Evolutionary conservation across 2,113 vertebrate genomes (phyloP).

Genomic region (Macquaria australasica): DNA sequence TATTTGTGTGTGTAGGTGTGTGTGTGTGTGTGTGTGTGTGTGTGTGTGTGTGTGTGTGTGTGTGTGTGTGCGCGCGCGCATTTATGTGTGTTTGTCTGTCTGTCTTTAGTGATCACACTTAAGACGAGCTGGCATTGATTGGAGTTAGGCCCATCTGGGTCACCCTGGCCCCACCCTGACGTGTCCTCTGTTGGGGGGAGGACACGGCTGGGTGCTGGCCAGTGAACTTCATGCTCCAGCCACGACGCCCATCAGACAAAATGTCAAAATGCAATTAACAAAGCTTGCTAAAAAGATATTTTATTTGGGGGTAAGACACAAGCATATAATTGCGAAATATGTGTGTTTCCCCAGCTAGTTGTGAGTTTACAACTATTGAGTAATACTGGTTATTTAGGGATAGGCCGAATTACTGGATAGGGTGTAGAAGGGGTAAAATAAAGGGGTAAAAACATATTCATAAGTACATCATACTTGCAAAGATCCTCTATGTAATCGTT

Average conservation of each 20-base stretch:
- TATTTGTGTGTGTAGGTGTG: constrained; percentile 46
- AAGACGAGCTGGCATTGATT: constrained; percentile 76
- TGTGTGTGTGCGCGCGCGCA: not conserved
- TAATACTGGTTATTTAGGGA: not conserved
- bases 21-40: constrained; percentile 29
- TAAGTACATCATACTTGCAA: not conserved
- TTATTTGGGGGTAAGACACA: not conserved
- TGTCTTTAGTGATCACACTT: constrained; percentile 73
- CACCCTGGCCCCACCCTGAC: constrained; percentile 55
- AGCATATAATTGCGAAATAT: not conserved
- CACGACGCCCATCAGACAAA: constrained; percentile 9
- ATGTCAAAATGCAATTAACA: constrained; percentile 20
- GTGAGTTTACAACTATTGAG: not conserved
- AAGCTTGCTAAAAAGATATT: not conserved
- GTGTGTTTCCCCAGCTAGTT: not conserved
- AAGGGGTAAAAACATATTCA: not conserved
- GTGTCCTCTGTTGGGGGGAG: constrained; percentile 58
- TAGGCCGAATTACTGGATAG: not conserved
- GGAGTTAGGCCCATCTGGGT: constrained; percentile 59
- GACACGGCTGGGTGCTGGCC: constrained; percentile 38
- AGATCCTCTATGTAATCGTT: not conserved
- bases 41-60: constrained; percentile 1
- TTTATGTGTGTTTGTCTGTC: constrained; percentile 54
- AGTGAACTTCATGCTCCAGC: constrained; percentile 62
- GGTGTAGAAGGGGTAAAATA: not conserved